These are phyloP conservation scores for Cottus gobio DNA, from an alignment of 2,113 vertebrate genomes.

Conservation along the genomic window DNA sequence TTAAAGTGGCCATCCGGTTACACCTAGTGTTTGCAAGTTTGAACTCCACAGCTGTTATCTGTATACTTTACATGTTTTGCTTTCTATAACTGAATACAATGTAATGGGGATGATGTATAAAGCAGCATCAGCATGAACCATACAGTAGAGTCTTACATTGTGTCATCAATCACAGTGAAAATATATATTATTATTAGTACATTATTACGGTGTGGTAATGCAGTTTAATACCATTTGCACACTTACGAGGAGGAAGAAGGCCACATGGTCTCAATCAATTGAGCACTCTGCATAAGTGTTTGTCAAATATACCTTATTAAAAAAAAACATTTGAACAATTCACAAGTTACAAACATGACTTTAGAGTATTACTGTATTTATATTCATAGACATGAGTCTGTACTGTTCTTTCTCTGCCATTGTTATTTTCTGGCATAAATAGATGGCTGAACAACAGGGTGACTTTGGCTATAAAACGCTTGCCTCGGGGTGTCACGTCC, in stretches of 20 bases:
- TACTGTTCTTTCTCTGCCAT: background rate
- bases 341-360: background rate
- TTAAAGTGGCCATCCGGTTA: background rate
- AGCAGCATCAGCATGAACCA: too few species aligned
- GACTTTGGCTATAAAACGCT: background rate
- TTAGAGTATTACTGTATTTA: background rate
- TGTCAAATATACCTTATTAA: background rate
- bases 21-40: background rate
- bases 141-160: background rate
- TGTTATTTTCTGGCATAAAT: background rate
- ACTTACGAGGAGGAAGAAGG: background rate
- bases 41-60: background rate
- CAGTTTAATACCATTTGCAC: background rate
- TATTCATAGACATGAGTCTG: background rate
- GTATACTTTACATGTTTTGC: background rate
- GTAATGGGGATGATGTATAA: too few species aligned
- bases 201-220: background rate
- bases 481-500: background rate
- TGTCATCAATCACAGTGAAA: background rate
- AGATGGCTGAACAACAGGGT: slow-evolving; percentile 4
- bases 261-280: background rate
- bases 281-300: background rate
- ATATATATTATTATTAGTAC: background rate
- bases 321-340: background rate
- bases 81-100: background rate